phyloP scores from a whole-genome alignment of 2,888 invertebrate genomes.

The Cyclophora albipunctata region DNA sequence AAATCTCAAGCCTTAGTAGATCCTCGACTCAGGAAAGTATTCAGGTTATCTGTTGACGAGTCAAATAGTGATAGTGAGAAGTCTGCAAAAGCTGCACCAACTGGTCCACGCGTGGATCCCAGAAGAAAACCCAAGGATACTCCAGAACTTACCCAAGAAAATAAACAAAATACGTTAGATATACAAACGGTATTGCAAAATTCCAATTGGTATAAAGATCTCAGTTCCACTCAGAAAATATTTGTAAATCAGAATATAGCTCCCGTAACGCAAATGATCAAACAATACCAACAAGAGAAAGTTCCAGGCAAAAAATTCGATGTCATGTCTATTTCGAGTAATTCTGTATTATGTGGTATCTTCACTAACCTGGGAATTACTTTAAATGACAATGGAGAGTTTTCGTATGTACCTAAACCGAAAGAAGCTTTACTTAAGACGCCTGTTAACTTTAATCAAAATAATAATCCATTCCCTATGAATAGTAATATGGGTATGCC shows the following conservation, averaged over 20 bases:
- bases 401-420: conserved; percentile 63
- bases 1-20: conserved; percentile 83
- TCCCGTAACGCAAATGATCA: conserved; percentile 75
- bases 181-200: conserved; percentile 79
- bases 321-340: conserved; percentile 64
- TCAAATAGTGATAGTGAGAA: conserved; percentile 77
- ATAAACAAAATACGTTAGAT: conserved; percentile 60
- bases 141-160: conserved; percentile 39
- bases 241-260: conserved; percentile 81
- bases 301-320: conserved; percentile 72
- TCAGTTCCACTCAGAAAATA: conserved; percentile 83
- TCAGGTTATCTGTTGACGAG: conserved; percentile 79
- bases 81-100: conserved; percentile 39
- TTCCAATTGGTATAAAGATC: conserved; percentile 81
- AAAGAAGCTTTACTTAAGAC: conserved; percentile 66
- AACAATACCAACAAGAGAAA: conserved; percentile 77
- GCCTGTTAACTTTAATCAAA: conserved; percentile 55
- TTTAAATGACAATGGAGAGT: conserved; percentile 75
- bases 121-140: conserved; percentile 63
- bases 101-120: conserved; percentile 63
- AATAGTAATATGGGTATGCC: conserved; percentile 44
- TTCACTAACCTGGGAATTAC: conserved; percentile 78
- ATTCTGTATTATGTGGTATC: conserved; percentile 73
- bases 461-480: conserved; percentile 44
- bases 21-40: conserved; percentile 84